A percentile compares a stretch with the other conserved stretches of the same genome.
phyloP scores from a whole-genome alignment of 2,888 invertebrate species.

The Folsomia manolachei region DNA sequence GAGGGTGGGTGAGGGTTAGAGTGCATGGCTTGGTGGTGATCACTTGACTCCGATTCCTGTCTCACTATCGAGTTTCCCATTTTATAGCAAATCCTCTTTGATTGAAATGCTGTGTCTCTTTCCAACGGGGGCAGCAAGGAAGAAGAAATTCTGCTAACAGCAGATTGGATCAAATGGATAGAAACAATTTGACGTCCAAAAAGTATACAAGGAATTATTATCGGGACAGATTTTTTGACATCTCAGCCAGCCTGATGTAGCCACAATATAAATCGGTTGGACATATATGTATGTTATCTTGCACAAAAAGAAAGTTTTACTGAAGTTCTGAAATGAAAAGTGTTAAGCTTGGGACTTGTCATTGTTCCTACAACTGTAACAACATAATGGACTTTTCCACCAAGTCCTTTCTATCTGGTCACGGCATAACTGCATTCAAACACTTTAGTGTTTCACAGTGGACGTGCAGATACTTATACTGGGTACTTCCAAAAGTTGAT shows the following conservation, averaged over 20 bases:
- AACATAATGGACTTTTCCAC: neutral
- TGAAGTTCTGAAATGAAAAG: neutral
- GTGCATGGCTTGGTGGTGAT: constrained; percentile 16
- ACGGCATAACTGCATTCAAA: no score
- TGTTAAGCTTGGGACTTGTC: neutral
- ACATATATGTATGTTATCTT: no score
- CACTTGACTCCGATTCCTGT: constrained; percentile 39
- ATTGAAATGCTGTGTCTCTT: no score
- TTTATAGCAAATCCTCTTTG: neutral
- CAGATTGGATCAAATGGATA: neutral
- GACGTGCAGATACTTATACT: no score
- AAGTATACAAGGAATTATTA: neutral
- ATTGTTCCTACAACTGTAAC: no score
- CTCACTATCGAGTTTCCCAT: constrained; percentile 47
- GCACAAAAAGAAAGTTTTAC: neutral
- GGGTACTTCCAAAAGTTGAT: neutral
- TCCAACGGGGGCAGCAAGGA: no score
- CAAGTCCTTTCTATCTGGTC: neutral
- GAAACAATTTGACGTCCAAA: neutral
- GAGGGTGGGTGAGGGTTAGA: constrained; percentile 8
- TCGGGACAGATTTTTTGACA: no score
- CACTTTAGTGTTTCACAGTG: no score
- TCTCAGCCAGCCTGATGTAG: no score
- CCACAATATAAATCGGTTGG: no score
- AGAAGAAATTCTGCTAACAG: no score